Evolutionary conservation across 1,140 invertebrate species (phyloP), one percentile per base, ranked within the genome.

Genomic region (Drosophila nebulosa): DNA sequence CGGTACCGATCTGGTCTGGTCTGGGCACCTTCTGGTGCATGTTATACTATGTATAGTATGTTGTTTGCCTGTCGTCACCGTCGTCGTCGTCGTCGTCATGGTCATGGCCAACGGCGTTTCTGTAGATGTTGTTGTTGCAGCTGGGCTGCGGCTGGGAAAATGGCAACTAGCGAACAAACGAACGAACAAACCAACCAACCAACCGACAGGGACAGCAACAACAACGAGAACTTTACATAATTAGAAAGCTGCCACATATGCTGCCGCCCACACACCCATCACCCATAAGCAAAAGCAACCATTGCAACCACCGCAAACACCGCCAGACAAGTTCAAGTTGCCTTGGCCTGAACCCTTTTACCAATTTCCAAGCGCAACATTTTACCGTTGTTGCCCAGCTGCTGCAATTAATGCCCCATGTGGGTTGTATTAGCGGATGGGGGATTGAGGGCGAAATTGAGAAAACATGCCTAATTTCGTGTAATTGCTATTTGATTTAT

Each of bases 401-500:
- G 83, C 79, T 79, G 83, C 84, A 88, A 88, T 88, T 88, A 88
- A 88, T 88, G 84, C 79, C 65, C 46, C 84, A 68, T 59, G 65
- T 74, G 78, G 57, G 62, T 9, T 52, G 70, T 58, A 32, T 32
- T 32, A 32, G 30, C 9, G 59, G 50, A 62, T 64, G 55, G 51
- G 55, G 59, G 16, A 69, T 18, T 51, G 30, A 30, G 39, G 30
- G 57, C 53, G 57, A 79, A 88, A 84, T 88, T 89, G 84, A 88
- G 89, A 90, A 90, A 90, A 90, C 89, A 90, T 90, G 85, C 89
- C 89, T 90, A 90, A 90, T 90, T 90, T 90, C 85, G 75, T 90
- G 85, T 90, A 90, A 90, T 90, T 90, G 89, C 89, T 78, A 89
- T 90, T 90, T 90, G 89, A 90, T 90, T 90, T 90, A 90, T 90